Conservation (phyloP, 2,888 invertebrate genomes). For the Xylocampa areola region DNA sequence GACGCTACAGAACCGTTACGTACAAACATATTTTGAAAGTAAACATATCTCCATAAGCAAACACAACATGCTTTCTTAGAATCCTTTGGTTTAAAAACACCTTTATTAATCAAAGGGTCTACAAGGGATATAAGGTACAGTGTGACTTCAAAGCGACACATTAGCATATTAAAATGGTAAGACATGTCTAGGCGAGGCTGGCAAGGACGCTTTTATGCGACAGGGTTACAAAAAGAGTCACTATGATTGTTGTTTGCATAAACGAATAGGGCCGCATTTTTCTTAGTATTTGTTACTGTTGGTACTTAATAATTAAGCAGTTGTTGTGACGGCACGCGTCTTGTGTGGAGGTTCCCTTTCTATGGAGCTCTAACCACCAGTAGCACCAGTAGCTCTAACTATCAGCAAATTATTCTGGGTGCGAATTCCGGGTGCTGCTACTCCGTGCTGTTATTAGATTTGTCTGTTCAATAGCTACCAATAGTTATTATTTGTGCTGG, state of each 20-base stretch:
- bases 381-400: too few relatives aligned
- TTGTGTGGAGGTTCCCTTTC: too few relatives aligned
- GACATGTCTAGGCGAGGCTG: constrained; percentile 49
- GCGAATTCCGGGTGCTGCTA: too few relatives aligned
- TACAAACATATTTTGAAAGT: too few relatives aligned
- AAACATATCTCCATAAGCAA: background rate
- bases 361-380: too few relatives aligned
- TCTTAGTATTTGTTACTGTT: background rate
- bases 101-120: constrained; percentile 41
- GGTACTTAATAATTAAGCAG: too few relatives aligned
- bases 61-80: background rate
- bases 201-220: constrained; percentile 28
- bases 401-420: too few relatives aligned
- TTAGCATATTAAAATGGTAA: constrained; percentile 77
- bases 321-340: too few relatives aligned
- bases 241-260: constrained; percentile 11
- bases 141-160: constrained; percentile 65
- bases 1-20: too few relatives aligned
- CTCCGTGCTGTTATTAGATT: too few relatives aligned
- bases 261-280: constrained; percentile 10
- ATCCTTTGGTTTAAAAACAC: constrained; percentile 17
- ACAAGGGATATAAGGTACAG: constrained; percentile 29
- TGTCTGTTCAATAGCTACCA: too few relatives aligned
- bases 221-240: background rate
- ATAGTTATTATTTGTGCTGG: too few relatives aligned